Conservation (phyloP, 2,797 vertebrate species). For the Argentina silus region DNA sequence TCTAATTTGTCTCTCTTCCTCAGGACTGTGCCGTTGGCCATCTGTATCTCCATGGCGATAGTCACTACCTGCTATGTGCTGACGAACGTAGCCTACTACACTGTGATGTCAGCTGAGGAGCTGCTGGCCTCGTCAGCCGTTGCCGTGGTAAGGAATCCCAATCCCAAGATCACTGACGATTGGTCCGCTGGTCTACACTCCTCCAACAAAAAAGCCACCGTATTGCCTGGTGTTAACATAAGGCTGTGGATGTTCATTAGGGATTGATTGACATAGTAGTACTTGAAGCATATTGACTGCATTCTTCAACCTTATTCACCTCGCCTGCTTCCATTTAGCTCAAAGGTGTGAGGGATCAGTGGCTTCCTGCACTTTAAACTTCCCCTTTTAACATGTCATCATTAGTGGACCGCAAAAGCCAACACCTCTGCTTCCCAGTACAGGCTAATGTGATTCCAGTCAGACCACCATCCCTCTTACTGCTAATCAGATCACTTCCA, state of each 20-base stretch:
- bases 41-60: slow-evolving; percentile 94
- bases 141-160: slow-evolving; percentile 87
- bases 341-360: not conserved
- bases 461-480: slow-evolving; percentile 19
- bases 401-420: slow-evolving; percentile 35
- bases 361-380: slow-evolving; percentile 18
- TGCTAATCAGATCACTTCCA: slow-evolving; percentile 53
- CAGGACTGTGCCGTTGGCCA: slow-evolving; percentile 94
- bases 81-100: slow-evolving; percentile 95
- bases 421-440: slow-evolving; percentile 48
- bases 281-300: not conserved
- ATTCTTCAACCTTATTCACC: not conserved
- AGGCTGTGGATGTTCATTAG: not conserved
- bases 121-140: slow-evolving; percentile 88
- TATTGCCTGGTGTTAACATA: not conserved
- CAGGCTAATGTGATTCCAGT: slow-evolving; percentile 47
- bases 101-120: slow-evolving; percentile 89
- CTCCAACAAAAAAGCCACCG: not conserved
- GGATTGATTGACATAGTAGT: not conserved
- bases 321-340: not conserved
- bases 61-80: slow-evolving; percentile 91
- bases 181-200: not conserved
- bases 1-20: slow-evolving; percentile 27
- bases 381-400: slow-evolving; percentile 51
- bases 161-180: not conserved